A percentile compares a stretch with the other conserved stretches of the same genome.
Evolutionary conservation across 2,797 vertebrate species (phyloP).

Genomic region (Pangasius larnaudii): DNA sequence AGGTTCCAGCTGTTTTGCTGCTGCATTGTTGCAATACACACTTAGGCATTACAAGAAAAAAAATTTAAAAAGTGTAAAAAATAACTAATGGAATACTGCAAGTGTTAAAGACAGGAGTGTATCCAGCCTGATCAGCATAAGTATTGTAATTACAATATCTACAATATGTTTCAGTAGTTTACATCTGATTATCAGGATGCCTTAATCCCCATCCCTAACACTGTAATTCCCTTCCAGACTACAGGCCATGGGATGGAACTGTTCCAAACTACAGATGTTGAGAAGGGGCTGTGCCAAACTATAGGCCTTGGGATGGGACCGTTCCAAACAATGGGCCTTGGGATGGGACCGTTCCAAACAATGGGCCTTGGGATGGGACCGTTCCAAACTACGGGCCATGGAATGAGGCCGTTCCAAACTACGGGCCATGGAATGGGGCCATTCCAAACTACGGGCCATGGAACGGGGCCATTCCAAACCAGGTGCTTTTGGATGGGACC

Average conservation of each 20-base stretch:
- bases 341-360: not conserved
- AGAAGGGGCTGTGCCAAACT: not conserved
- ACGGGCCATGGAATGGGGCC: fast-evolving
- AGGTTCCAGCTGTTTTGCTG: conserved; percentile 1
- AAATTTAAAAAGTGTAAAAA: not conserved
- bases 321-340: not conserved
- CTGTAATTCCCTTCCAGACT: not conserved
- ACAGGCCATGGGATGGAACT: not conserved
- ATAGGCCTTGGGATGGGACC: not conserved
- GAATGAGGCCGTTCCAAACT: not conserved
- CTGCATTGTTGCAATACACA: not conserved
- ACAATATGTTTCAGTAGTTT: not conserved
- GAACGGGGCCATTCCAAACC: not conserved
- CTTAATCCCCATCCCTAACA: not conserved
- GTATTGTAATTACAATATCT: not conserved
- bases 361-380: fast-evolving
- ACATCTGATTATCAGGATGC: not conserved
- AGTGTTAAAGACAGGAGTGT: not conserved
- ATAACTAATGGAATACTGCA: not conserved
- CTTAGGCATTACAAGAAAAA: not conserved
- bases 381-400: not conserved
- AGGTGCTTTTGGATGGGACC: not conserved
- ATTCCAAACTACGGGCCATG: not conserved
- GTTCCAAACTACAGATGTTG: not conserved
- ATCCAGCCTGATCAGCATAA: not conserved